Conservation (phyloP, 1,140 invertebrate genomes). For the Melitaea cinxia region DNA sequence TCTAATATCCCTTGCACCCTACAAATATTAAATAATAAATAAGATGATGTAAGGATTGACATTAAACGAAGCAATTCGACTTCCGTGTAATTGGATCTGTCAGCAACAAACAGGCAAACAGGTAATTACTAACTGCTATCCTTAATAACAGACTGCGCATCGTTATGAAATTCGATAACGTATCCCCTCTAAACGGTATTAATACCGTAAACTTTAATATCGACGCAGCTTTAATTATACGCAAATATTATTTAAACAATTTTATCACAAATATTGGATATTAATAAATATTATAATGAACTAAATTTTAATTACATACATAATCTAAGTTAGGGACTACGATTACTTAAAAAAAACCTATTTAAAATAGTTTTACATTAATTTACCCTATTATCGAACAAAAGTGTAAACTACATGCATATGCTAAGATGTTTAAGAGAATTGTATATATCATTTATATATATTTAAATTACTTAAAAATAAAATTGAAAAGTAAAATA, state of each 20-base stretch:
- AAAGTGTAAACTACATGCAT: too few species aligned
- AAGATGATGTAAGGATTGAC: conserved; percentile 28
- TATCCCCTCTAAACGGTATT: conserved; percentile 20
- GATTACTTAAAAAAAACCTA: too few species aligned
- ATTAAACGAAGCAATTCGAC: conserved; percentile 20
- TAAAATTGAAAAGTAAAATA: too few species aligned
- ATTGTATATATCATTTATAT: too few species aligned
- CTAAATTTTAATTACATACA: too few species aligned
- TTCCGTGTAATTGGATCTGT: conserved; percentile 73
- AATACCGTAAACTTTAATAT: not conserved
- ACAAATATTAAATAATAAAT: not conserved
- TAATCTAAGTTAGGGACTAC: too few species aligned
- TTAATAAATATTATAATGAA: too few species aligned
- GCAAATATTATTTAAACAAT: not conserved
- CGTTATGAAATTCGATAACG: conserved; percentile 57
- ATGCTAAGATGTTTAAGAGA: too few species aligned
- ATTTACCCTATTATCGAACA: too few species aligned
- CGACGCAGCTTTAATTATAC: not conserved
- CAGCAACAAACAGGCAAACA: conserved; percentile 68
- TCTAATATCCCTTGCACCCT: not conserved
- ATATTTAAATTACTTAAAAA: too few species aligned
- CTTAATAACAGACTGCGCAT: conserved; percentile 61
- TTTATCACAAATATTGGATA: too few species aligned
- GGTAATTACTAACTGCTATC: conserved; percentile 69
- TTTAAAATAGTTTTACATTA: too few species aligned